Evolutionary conservation across 2,888 invertebrate genomes (phyloP).

Genomic region (Emmelina monodactyla): DNA sequence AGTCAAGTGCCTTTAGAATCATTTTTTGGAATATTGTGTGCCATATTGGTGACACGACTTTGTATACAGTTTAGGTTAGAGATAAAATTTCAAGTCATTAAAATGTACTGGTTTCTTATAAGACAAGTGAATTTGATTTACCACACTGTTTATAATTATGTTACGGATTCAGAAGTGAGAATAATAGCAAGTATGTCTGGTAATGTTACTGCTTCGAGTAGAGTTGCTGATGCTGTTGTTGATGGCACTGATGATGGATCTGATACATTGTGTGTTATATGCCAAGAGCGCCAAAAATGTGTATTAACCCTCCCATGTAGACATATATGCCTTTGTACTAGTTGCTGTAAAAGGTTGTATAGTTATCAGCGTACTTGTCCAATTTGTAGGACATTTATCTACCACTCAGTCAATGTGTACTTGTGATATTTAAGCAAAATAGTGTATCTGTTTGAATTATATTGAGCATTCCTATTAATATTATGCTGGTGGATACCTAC

Average conservation of each 20-base stretch:
- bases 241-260: conserved; percentile 25
- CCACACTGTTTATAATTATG: conserved; percentile 42
- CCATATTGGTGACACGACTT: conserved; percentile 38
- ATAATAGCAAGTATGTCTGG: conserved; percentile 37
- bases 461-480: too few species aligned
- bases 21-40: conserved; percentile 43
- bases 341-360: conserved; percentile 55
- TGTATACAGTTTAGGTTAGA: conserved; percentile 37
- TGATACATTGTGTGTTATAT: conserved; percentile 60
- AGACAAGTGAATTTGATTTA: conserved; percentile 45
- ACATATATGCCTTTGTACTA: conserved; percentile 62
- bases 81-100: conserved; percentile 25
- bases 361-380: conserved; percentile 60
- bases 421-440: conserved; percentile 38
- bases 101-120: conserved; percentile 37
- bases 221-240: conserved; percentile 18
- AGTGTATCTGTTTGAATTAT: too few species aligned
- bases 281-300: conserved; percentile 63
- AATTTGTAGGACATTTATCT: conserved; percentile 62
- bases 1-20: conserved; percentile 57
- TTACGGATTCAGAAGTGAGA: conserved; percentile 43
- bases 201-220: conserved; percentile 27
- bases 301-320: conserved; percentile 63
- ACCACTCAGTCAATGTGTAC: conserved; percentile 63
- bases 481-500: too few species aligned